Evolutionary conservation across 1,140 invertebrate genomes (phyloP), one percentile per base, ranked within the genome.

Genomic region (Olivierus martensii): DNA sequence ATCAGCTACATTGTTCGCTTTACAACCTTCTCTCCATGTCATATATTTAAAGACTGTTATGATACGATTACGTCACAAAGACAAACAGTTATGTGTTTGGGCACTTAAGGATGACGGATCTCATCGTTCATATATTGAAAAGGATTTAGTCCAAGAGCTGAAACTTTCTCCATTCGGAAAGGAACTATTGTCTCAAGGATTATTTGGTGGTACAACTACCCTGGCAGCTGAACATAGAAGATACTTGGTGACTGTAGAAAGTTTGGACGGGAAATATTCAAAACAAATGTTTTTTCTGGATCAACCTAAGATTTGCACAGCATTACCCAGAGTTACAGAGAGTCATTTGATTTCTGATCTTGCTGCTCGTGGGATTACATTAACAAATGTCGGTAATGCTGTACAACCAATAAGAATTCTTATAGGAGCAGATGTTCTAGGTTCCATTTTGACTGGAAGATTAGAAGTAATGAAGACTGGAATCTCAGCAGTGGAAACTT

Each of bases 401-500:
- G 34, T 19, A 4, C 43, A 37, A 17, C 47, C 48, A 6, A 28
- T 49, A 18, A 46, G 43, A 54, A 3, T 55, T 28, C 44, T 51
- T 12, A 15, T 51, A 11, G 53, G 48, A 50, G 47, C 48, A 41
- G 43, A 55, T 35, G 17, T 51, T 15, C 53, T 51, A n/a, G 41
- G 41, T 44, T 21, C 21, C 2, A 54, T 49, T 38, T 49, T 54
- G 22, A 46, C 48, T 39, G 53, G 48, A 1, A 49, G 46, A 44
- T 42, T 43, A 35, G 42, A 46, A 15, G 17, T 50, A 19, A 19
- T 55, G 11, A 21, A 19, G 18, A 34, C 47, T 7, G 39, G 41
- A 7, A 10, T 54, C 12, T 49, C 41, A 21, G 39, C 41, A 9
- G 39, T 44, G 12, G 47, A 54, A 38, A 49, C 34, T 11, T 36